Base-by-base conservation (phyloP, 2,113 vertebrate species). In the Sclerurus mexicanus region DNA sequence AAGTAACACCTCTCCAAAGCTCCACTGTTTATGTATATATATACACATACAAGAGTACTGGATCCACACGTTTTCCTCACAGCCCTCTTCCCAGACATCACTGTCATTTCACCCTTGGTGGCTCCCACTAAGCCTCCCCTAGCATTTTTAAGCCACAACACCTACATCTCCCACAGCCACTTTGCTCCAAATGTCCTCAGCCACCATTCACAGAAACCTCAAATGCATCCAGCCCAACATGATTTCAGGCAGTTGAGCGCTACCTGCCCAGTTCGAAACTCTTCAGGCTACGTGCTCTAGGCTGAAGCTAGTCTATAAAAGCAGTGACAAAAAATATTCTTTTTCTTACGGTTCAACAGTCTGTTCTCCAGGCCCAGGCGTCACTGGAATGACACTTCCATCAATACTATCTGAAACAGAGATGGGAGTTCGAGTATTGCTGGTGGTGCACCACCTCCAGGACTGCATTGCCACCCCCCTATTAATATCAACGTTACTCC, bases 331-430 rank as follows among this genome's bases (percentile, higher is more conserved):
- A 92, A 16, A 81, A 53, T 4, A 75, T 7, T 64, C 27, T 67
- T 93, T 97, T 97, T 47, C 99, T 99, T 98, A 99, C 99, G 99
- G 99, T 98, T 99, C 98, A 91, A 98, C 95, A n/a, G 97, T 97
- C 96, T 98, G 98, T 83, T 99, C 98, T 94, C 97, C 98, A 50
- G 98, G 98, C 55, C 97, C 98, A 63, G 98, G 98, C 20, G 97
- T 98, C 79, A 98, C 90, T 0, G 97, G 97, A 87, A 98, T 82
- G 64, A 67, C 97, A 91, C 93, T 97, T 95, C 98, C 98, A 90
- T 98, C 98, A 85, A 98, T 93, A 84, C 98, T 98, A 90, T 97
- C 99, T 99, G 98, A 96, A 98, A 97, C 68, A 97, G 64, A 98
- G 90, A 95, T 62, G 46, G 59, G 42, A 67, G 56, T 82, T 85